Base-by-base conservation (phyloP, 2,888 invertebrate genomes). In the Habroteleia sp. region DNA sequence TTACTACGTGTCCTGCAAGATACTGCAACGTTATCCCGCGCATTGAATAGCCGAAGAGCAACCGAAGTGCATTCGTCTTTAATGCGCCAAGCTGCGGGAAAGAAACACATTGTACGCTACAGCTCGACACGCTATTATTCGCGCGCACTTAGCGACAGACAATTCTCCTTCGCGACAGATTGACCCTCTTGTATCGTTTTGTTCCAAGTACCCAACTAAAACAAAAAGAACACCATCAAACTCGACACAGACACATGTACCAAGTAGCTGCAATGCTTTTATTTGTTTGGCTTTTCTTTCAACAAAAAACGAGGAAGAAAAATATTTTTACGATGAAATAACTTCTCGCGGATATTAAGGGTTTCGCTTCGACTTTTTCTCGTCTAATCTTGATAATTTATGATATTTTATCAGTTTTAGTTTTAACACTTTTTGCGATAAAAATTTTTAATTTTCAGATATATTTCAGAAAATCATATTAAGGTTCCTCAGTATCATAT, bases 31-130 rank as follows among this genome's bases (percentile, higher is more conserved):
- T 50, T 62, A 62, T 41, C 62, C 31, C 17, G 41, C 31, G 50
- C 25, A 20, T 17, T 29, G 60, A 60, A 60, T 60, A 60, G 37
- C 46, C 46, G 27, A 60, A 35, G 60, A 37, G 46, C 17, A 60
- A 48, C 46, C 46, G 46, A 60, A 60, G 60, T 60, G 60, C 60
- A 46, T 60, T 60, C 46, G 46, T 60, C 60, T 60, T 60, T 46
- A 60, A 46, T 60, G 60, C 46, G 10, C 60, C 46, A 27, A 17
- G 20, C 20, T 23, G 56, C 29, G 41, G 41, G 41, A 56, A 56
- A 56, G 31, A 56, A 56, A 27, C 41, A 41, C 56, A 56, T 41
- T 41, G 23, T 41, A 41, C 23, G 8, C 23, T 29, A 41, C 48
- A 16, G 14, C 48, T 46, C 60, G 46, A 44, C 60, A 37, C 44